A percentile compares a stretch with the other conserved stretches of the same genome.
Conservation (phyloP, 2,888 invertebrate genomes). For the Ectropis crepuscularia region DNA sequence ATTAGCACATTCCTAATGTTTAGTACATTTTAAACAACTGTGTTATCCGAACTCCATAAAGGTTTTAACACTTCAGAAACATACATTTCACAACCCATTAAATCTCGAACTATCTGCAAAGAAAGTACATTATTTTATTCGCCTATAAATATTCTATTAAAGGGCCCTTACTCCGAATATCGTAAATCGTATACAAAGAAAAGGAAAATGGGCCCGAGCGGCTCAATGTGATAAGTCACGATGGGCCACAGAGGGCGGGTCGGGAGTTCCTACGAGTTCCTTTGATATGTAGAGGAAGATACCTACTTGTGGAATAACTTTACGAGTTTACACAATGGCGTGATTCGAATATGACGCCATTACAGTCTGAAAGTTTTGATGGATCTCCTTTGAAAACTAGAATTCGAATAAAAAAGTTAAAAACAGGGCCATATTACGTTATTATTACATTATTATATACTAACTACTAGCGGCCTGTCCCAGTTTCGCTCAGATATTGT, state of each 20-base stretch:
- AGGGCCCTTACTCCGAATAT: constrained; percentile 48
- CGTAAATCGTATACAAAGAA: constrained; percentile 61
- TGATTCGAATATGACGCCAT: constrained; percentile 6
- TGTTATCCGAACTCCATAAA: neutral
- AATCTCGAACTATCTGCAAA: constrained; percentile 19
- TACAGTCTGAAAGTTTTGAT: neutral
- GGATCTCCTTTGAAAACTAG: no score
- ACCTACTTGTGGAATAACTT: constrained; percentile 31
- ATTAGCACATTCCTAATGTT: no score
- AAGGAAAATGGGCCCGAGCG: constrained; percentile 52
- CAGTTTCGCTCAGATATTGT: no score
- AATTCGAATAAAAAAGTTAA: no score
- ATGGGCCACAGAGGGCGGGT: constrained; percentile 48
- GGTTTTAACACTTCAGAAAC: neutral
- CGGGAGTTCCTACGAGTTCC: constrained; percentile 37
- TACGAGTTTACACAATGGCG: constrained; percentile 13
- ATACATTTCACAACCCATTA: constrained; percentile 5
- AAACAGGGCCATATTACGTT: no score
- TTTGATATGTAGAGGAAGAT: constrained; percentile 38
- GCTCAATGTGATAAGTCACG: constrained; percentile 67
- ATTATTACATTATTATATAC: no score
- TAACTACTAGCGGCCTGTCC: no score
- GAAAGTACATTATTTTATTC: constrained; percentile 25
- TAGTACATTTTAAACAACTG: no score
- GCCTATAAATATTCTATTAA: constrained; percentile 60